Evolutionary conservation across 2,888 invertebrate species (phyloP).

Genomic region (Merodon equestris): DNA sequence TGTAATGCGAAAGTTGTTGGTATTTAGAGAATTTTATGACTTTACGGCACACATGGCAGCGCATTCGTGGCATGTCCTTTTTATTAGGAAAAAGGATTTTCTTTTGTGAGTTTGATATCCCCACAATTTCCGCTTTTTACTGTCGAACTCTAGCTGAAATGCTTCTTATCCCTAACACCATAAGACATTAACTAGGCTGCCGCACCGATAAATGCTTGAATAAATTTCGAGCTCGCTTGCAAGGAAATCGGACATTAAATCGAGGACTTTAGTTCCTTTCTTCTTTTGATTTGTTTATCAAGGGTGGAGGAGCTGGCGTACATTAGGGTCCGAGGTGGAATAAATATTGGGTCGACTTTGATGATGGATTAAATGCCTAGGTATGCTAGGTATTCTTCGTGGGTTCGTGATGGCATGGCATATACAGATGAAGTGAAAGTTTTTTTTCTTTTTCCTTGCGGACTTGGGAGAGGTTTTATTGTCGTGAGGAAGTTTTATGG

Average conservation of each 20-base stretch:
- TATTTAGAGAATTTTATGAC: conserved; percentile 29
- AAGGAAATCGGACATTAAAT: conserved; percentile 38
- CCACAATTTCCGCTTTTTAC: conserved; percentile 47
- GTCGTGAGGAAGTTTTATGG: conserved; percentile 26
- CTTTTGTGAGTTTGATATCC: conserved; percentile 39
- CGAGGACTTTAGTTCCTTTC: conserved; percentile 31
- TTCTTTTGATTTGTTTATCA: conserved; percentile 37
- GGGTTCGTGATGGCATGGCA: not conserved
- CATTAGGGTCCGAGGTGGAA: conserved; percentile 38
- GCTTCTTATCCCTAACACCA: not conserved
- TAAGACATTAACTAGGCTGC: not conserved
- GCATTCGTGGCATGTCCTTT: conserved; percentile 32
- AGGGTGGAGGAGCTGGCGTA: conserved; percentile 11
- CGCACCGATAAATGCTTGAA: conserved; percentile 35
- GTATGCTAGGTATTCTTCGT: conserved; percentile 25
- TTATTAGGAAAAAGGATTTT: conserved; percentile 46
- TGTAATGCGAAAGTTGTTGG: conserved; percentile 19
- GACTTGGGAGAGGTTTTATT: conserved; percentile 38
- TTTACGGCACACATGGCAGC: not conserved
- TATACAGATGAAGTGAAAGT: not conserved
- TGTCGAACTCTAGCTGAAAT: conserved; percentile 46
- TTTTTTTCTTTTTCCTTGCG: conserved; percentile 18
- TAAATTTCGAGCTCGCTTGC: conserved; percentile 39
- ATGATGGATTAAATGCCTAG: conserved; percentile 56
- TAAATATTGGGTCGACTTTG: conserved; percentile 48